These are phyloP conservation scores for Wiebesia pumilae DNA, from an alignment of 1,140 invertebrate species.

Conservation along the genomic window DNA sequence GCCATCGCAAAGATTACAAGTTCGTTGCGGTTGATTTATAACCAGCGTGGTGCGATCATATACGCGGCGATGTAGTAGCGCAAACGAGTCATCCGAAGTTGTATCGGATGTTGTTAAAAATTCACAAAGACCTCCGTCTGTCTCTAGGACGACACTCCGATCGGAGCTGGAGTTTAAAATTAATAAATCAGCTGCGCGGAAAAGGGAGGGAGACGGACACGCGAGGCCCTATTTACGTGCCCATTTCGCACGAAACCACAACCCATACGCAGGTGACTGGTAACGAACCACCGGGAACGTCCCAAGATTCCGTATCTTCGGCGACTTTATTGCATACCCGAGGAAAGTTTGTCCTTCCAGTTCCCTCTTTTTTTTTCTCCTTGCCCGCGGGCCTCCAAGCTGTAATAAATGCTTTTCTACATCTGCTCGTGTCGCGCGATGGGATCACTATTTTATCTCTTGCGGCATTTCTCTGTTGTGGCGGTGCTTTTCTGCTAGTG, in stretches of 20 bases:
- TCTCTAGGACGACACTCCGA: background rate
- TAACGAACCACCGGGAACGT: slow-evolving; percentile 45
- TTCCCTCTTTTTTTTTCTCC: background rate
- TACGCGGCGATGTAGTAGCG: background rate
- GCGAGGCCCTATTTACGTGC: background rate
- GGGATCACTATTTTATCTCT: slow-evolving; percentile 35
- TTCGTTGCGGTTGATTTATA: background rate
- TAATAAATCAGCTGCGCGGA: slow-evolving; percentile 53
- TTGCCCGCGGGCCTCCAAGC: background rate
- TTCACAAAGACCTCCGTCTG: no score
- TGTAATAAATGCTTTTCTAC: slow-evolving; percentile 41
- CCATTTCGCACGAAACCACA: background rate
- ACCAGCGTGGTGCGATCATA: background rate
- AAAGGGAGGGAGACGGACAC: background rate
- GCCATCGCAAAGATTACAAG: background rate
- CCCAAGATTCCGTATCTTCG: slow-evolving; percentile 57
- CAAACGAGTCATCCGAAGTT: background rate
- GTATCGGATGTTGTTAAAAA: no score
- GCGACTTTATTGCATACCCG: slow-evolving; percentile 56
- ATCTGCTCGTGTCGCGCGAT: slow-evolving; percentile 41
- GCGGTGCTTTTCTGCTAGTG: background rate
- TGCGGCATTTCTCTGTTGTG: background rate
- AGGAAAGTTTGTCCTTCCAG: slow-evolving; percentile 45
- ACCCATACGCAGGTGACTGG: background rate
- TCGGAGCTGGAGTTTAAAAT: background rate